phyloP scores from a whole-genome alignment of 2,797 vertebrate genomes.

The Graptemys geographica region DNA sequence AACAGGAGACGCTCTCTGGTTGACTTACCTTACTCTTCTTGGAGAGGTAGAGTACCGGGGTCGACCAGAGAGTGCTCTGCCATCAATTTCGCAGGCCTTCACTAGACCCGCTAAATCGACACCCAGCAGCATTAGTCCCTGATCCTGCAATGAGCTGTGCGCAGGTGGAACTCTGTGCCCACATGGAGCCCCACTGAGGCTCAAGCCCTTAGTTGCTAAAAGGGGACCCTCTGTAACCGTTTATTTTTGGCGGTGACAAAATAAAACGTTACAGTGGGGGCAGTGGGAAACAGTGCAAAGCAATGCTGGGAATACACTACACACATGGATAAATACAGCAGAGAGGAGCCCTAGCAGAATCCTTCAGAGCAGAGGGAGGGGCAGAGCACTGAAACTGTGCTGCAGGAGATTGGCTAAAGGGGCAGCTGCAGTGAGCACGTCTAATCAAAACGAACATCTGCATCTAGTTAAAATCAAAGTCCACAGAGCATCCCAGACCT shows the following conservation, averaged over 20 bases:
- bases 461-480: background rate
- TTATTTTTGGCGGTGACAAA: background rate
- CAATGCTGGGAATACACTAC: background rate
- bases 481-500: fast-evolving
- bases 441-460: background rate
- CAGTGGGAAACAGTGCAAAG: background rate
- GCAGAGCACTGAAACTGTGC: background rate
- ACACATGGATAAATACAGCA: background rate
- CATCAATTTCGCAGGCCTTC: too few relatives aligned
- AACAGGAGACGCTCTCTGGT: too few relatives aligned
- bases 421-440: background rate
- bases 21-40: too few relatives aligned
- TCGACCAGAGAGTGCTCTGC: too few relatives aligned
- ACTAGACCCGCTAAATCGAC: too few relatives aligned
- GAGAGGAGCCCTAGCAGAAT: background rate
- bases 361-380: background rate
- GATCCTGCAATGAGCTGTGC: background rate
- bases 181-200: background rate
- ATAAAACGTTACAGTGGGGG: background rate
- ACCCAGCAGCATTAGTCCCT: background rate
- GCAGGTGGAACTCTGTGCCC: background rate
- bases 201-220: background rate
- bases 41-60: too few relatives aligned
- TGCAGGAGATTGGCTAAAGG: background rate
- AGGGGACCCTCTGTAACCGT: too few relatives aligned